phyloP scores from a whole-genome alignment of 35 echinoderm and acorn worm species.

The Acanthaster planci region DNA sequence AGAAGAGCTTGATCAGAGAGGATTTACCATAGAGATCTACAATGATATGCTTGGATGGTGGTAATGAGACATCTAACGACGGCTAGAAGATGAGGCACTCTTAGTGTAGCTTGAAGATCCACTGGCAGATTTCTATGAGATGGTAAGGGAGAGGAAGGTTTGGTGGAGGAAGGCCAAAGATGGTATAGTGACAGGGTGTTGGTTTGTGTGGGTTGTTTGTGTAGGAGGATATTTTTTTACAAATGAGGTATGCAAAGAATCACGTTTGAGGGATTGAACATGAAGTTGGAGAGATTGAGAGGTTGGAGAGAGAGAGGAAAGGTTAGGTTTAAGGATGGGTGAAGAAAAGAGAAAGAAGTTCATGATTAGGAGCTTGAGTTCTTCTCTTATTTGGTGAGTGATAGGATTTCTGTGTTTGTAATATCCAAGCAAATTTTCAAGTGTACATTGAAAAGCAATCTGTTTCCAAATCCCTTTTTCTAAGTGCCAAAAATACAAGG shows the following conservation, averaged over 20 bases:
- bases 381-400: no score
- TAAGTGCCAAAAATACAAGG: no score
- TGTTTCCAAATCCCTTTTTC: no score
- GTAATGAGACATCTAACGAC: constrained; percentile 7
- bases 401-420: no score
- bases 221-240: no score
- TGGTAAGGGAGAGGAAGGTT: neutral
- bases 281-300: neutral
- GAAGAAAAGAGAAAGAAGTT: no score
- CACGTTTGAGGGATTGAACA: neutral
- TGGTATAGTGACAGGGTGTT: neutral
- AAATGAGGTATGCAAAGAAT: no score
- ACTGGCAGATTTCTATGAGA: constrained; percentile 11
- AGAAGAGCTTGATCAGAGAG: no score
- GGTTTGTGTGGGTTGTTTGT: neutral
- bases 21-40: constrained; percentile 21
- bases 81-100: neutral
- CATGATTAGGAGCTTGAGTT: no score
- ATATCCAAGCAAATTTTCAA: no score
- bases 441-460: no score
- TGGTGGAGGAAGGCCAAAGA: neutral
- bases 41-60: constrained; percentile 5
- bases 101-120: neutral
- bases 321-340: no score
- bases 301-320: neutral